Evolutionary conservation across 1,140 invertebrate species (phyloP).

Genomic region (Cephus cinctus): DNA sequence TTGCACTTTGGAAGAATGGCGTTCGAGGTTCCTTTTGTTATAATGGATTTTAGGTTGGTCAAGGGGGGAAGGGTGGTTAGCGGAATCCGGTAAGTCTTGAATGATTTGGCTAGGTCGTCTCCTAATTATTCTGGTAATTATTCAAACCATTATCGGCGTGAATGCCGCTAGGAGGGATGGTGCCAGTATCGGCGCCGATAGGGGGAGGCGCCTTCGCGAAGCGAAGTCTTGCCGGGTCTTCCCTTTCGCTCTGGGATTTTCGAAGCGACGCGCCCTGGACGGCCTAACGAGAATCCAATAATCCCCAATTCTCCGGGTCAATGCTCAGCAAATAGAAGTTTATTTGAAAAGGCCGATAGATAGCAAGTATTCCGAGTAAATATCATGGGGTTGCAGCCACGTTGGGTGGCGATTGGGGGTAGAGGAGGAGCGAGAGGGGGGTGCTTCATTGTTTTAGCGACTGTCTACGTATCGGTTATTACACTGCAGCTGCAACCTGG

Average conservation of each 20-base stretch:
- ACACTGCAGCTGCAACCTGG: no score
- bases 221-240: not conserved
- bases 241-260: conserved; percentile 18
- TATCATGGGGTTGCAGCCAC: no score
- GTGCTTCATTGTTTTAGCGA: no score
- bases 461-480: no score
- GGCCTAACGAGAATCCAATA: conserved; percentile 48
- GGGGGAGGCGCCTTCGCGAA: not conserved
- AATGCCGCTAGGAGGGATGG: not conserved
- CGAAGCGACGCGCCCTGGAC: conserved; percentile 20
- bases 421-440: no score
- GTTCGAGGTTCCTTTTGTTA: no score
- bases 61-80: no score
- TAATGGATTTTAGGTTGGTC: no score
- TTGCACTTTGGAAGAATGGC: no score
- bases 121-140: conserved; percentile 40
- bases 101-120: no score
- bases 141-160: conserved; percentile 29
- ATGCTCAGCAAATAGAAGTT: conserved; percentile 43
- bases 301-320: conserved; percentile 41
- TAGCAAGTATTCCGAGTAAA: conserved; percentile 15
- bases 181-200: conserved; percentile 4
- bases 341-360: conserved; percentile 35
- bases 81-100: no score
- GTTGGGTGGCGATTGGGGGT: no score